These are phyloP conservation scores for Amphiprion percula DNA, from an alignment of 2,113 vertebrate species.

Conservation along the genomic window DNA sequence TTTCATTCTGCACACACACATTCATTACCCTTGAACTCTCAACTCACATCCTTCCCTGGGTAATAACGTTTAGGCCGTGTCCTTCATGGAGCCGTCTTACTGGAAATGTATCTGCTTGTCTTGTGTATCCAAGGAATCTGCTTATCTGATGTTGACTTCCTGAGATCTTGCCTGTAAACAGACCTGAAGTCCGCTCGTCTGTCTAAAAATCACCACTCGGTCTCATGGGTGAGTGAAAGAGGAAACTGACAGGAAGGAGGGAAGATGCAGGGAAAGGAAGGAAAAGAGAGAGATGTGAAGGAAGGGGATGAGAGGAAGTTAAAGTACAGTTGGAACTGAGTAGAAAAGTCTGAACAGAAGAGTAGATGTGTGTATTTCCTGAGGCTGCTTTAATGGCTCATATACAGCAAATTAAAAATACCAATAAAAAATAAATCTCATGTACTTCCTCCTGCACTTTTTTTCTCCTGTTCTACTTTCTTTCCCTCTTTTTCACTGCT, in stretches of 20 bases:
- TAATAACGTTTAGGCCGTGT: conserved; percentile 55
- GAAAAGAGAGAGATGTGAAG: conserved; percentile 34
- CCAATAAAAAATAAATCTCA: conserved; percentile 16
- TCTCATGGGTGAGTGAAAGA: conserved; percentile 72
- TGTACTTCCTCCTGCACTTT: conserved; percentile 8
- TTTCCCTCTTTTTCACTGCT: background rate
- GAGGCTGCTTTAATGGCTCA: conserved; percentile 26
- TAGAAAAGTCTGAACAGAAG: conserved; percentile 27
- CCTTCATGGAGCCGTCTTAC: conserved; percentile 49
- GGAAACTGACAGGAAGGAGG: conserved; percentile 66
- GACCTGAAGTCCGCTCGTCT: conserved; percentile 56
- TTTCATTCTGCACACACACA: conserved; percentile 14
- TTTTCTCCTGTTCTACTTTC: background rate
- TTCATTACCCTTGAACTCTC: conserved; percentile 62
- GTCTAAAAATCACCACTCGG: conserved; percentile 53
- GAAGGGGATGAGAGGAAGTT: conserved; percentile 34
- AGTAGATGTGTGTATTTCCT: conserved; percentile 35
- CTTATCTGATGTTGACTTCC: conserved; percentile 82
- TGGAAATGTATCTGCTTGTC: conserved; percentile 73
- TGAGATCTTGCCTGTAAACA: conserved; percentile 76
- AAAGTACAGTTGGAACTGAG: conserved; percentile 19
- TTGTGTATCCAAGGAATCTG: conserved; percentile 76
- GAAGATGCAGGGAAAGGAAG: conserved; percentile 56
- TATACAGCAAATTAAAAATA: conserved; percentile 40
- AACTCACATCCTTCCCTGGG: conserved; percentile 67